Base-by-base conservation (phyloP, 2,888 invertebrate genomes). In the Leucozona laternaria region DNA sequence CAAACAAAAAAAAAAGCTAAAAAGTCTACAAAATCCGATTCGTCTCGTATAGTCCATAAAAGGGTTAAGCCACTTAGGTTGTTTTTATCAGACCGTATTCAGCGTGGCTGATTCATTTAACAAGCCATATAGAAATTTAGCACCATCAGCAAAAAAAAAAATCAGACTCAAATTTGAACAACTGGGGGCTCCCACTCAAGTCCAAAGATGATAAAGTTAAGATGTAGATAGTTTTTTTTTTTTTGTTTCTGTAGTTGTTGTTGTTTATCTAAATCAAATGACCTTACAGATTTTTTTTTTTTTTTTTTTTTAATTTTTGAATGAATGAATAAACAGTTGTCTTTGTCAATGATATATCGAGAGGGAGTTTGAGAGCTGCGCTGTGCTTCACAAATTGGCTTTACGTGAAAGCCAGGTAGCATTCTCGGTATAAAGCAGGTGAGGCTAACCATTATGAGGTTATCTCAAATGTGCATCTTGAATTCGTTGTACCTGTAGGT, bases 11-110 rank as follows among this genome's bases (percentile, higher is more conserved):
- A 53, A 70, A 25, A 45, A n/a, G 13, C 28, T 15, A 20, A 22
- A 79, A 45, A 68, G 15, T 34, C 37, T 25, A 31, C 40, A 58
- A 72, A 79, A 57, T 57, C 60, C 43, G 60, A 73, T 73, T 76
- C 77, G 73, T 73, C 43, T 22, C 48, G 22, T 70, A n/a, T n/a
- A 77, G 43, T n/a, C 84, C 85, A 60, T 80, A 80, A 77, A 80
- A 80, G 85, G 85, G 76, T 72, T 60, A 80, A 85, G 72, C 77
- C 80, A 80, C 85, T 80, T 80, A 71, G 76, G 66, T 76, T 62
- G 53, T 58, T 75, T 81, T 40, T 70, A 25, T 45, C 60, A 70
- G 34, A 75, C 86, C 80, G 80, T 77, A 84, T 79, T 71, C 62
- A 75, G 79, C 43, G 17, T 53, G 48, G 50, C 40, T 86, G 84